These are phyloP conservation scores for Poeciliopsis turrubarensis DNA, from an alignment of 2,113 vertebrate species.

Conservation along the genomic window DNA sequence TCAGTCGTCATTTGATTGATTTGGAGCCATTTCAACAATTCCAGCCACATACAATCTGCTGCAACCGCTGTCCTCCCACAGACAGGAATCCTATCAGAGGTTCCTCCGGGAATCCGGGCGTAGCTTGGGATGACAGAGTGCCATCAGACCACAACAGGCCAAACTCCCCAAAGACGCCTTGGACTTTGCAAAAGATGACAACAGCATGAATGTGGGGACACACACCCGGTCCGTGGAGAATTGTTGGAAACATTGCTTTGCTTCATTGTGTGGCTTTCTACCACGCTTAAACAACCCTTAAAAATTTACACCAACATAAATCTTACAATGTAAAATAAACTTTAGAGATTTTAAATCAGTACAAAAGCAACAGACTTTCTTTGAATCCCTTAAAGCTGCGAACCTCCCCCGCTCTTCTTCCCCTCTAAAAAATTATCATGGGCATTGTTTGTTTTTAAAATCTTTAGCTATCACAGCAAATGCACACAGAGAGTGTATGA, in stretches of 20 bases:
- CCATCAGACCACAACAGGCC: conserved; percentile 37
- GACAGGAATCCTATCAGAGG: conserved; percentile 34
- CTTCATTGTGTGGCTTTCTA: conserved; percentile 36
- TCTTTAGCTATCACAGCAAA: conserved; percentile 47
- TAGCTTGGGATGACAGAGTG: conserved; percentile 43
- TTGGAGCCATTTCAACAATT: conserved; percentile 37
- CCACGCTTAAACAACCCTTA: conserved; percentile 18
- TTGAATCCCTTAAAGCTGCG: neutral
- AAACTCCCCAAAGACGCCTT: conserved; percentile 47
- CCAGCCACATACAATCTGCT: conserved; percentile 31
- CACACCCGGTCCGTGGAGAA: conserved; percentile 28
- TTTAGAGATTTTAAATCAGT: neutral
- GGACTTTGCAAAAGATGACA: conserved; percentile 54
- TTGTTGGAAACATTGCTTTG: conserved; percentile 22
- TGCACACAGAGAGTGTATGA: conserved; percentile 36
- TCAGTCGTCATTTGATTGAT: conserved; percentile 35
- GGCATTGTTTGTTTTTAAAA: conserved; percentile 55
- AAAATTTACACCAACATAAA: neutral
- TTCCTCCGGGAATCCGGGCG: conserved; percentile 38
- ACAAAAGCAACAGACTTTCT: neutral
- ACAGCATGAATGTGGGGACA: conserved; percentile 38
- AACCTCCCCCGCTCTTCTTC: neutral
- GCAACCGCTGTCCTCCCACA: conserved; percentile 37
- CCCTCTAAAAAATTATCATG: conserved; percentile 12
- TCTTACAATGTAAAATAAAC: neutral